Percentiles rank a stretch among this genome's conserved stretches.
These are phyloP conservation scores for Ictalurus furcatus DNA, from an alignment of 2,113 vertebrate genomes.

Conservation along the genomic window DNA sequence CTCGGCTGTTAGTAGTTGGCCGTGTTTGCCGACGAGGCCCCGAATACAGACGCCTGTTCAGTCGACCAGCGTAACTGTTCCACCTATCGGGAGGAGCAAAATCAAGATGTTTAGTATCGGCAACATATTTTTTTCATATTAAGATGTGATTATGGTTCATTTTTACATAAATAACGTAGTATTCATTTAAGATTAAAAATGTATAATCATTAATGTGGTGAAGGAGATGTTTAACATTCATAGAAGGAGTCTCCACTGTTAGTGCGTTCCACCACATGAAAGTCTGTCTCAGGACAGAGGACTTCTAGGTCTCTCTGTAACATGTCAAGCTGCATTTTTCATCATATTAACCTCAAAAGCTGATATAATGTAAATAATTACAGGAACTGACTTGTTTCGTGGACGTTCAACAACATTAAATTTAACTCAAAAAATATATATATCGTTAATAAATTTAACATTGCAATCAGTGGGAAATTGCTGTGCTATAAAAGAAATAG, in stretches of 20 bases:
- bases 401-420: not conserved
- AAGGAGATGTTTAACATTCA: not conserved
- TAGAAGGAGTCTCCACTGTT: not conserved
- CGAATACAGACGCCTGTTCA: constrained; percentile 58
- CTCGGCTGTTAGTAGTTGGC: constrained; percentile 1
- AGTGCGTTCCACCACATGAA: not conserved
- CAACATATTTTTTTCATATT: not conserved
- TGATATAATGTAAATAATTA: not conserved
- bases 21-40: constrained; percentile 37
- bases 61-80: constrained; percentile 59
- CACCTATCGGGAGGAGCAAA: constrained; percentile 53
- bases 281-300: not conserved
- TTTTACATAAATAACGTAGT: not conserved
- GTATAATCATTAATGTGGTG: not conserved
- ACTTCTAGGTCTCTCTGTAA: not conserved
- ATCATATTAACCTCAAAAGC: not conserved
- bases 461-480: not conserved
- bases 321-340: not conserved
- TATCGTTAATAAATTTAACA: not conserved
- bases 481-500: not conserved
- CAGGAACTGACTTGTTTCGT: not conserved
- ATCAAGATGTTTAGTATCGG: not conserved
- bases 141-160: not conserved
- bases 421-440: not conserved
- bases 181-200: not conserved